These are phyloP conservation scores for Aegypius monachus DNA, from an alignment of 2,113 vertebrate genomes.

Conservation along the genomic window DNA sequence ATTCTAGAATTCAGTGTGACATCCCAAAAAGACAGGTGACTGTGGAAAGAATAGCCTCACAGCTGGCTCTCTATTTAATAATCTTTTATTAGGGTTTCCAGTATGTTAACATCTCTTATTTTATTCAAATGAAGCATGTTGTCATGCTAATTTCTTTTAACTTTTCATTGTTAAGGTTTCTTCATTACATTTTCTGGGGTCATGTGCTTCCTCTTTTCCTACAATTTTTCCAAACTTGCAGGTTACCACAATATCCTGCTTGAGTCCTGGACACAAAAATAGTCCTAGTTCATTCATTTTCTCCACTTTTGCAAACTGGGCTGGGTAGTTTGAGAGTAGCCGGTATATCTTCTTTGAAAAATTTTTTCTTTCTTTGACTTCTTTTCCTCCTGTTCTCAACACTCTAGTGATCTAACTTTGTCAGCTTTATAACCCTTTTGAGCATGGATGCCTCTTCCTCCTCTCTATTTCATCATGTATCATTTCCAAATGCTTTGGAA, in stretches of 20 bases:
- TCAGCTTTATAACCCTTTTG: neutral
- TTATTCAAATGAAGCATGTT: neutral
- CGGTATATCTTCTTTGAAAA: neutral
- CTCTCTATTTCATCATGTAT: neutral
- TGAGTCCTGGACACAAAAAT: neutral
- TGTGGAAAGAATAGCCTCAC: neutral
- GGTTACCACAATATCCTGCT: neutral
- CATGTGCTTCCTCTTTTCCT: neutral
- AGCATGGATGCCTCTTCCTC: neutral
- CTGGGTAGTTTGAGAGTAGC: neutral
- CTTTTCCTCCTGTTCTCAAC: neutral
- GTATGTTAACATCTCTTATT: neutral
- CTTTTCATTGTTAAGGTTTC: neutral
- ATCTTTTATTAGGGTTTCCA: neutral
- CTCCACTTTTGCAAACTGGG: neutral
- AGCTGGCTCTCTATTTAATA: neutral
- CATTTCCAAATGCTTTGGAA: conserved; percentile 2
- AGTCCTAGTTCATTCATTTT: neutral
- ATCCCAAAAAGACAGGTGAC: neutral
- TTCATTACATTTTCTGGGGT: neutral
- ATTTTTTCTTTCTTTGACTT: neutral
- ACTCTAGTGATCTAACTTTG: neutral
- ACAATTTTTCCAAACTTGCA: neutral
- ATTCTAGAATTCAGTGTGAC: neutral
- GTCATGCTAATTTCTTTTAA: neutral